Base-by-base conservation (phyloP, 2,113 vertebrate species). In the Tyrannus savana region DNA sequence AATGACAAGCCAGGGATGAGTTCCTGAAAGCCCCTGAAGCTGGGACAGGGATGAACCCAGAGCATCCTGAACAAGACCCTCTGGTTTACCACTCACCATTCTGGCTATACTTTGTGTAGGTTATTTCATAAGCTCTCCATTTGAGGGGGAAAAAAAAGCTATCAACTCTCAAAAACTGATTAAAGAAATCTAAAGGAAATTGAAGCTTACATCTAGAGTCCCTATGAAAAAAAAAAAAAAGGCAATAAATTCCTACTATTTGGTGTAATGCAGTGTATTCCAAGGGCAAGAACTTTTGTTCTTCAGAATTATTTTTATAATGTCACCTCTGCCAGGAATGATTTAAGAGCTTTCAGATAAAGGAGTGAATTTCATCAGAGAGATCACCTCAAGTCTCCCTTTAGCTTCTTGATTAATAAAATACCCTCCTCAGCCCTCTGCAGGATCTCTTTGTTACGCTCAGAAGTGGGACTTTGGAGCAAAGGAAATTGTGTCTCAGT, bases 281-380 rank as follows among this genome's bases (percentile, higher is more conserved):
- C 89, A 91, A 89, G 89, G 91, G 76, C 22, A 3, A 95, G 93
- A 95, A 84, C 84, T 94, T 94, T 56, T 72, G 89, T 89, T 95
- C 94, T 89, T 81, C 47, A 64, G 80, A 64, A 94, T 91, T 95
- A 89, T 84, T 95, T 95, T 92, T 95, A 87, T 94, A 95, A 95
- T 87, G 80, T 89, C 84, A 94, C 87, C 83, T 91, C 91, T 94
- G 73, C 69, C 80, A 94, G 64, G 77, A 67, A 94, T 95, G 93
- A 97, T 96, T 95, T 95, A 96, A 92, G 93, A 95, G 84, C 71
- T 95, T 93, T 41, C 44, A 89, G 86, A 95, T 96, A 95, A 92
- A 91, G 39, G 77, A 84, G 72, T 72, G 13, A 92, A 95, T 93
- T 97, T 95, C 68, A 84, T 95, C 86, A 84, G 68, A 89, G 52